Evolutionary conservation across 1,140 invertebrate genomes (phyloP).

Genomic region (Patella vulgata): DNA sequence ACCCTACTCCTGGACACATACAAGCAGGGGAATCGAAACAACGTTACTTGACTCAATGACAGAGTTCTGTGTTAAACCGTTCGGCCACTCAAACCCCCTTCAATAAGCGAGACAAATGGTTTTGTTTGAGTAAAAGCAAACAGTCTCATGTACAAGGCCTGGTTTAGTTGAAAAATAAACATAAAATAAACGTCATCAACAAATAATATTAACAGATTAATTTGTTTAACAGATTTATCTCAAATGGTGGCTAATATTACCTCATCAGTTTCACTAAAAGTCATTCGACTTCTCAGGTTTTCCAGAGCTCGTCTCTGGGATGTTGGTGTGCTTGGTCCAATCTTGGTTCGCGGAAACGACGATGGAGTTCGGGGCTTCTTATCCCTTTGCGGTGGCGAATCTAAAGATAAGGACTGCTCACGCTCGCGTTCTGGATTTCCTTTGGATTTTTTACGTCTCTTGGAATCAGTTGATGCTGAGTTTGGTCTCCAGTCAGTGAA

Average conservation of each 20-base stretch:
- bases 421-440: constrained; percentile 60
- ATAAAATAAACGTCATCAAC: too few relatives aligned
- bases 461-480: constrained; percentile 44
- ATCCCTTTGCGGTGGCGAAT: constrained; percentile 55
- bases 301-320: constrained; percentile 55
- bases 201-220: too few relatives aligned
- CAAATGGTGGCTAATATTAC: constrained; percentile 49
- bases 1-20: too few relatives aligned
- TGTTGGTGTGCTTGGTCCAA: constrained; percentile 52
- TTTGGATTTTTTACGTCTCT: constrained; percentile 55
- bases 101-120: too few relatives aligned
- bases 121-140: too few relatives aligned
- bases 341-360: constrained; percentile 55
- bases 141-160: too few relatives aligned
- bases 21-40: too few relatives aligned
- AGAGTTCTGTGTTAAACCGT: too few relatives aligned
- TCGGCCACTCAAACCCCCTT: too few relatives aligned
- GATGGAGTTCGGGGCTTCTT: constrained; percentile 52
- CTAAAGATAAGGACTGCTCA: constrained; percentile 56
- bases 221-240: too few relatives aligned
- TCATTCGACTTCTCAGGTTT: constrained; percentile 58
- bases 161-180: too few relatives aligned
- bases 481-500: constrained; percentile 57
- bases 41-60: too few relatives aligned
- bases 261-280: constrained; percentile 60